Evolutionary conservation across 2,113 vertebrate genomes (phyloP), one percentile per base, ranked within the genome.

Genomic region (Melanostigma gelatinosum): DNA sequence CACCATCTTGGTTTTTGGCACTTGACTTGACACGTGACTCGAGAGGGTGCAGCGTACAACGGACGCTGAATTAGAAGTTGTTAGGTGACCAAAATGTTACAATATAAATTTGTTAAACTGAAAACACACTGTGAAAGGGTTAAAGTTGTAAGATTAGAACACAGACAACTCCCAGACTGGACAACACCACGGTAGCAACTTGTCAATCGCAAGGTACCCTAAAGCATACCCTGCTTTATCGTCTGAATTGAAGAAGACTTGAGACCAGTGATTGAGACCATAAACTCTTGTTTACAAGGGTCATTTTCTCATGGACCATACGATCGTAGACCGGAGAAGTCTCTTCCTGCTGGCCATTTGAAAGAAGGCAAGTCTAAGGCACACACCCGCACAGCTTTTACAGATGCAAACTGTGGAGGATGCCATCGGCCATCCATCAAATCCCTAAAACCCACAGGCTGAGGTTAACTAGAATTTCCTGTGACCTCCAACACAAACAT

Each of bases 361-460:
- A 54, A 54, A 54, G 8, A 54, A 54, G 50, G 7, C 6, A 8
- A 52, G 48, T 52, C 20, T 22, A 52, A 52, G 50, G 50, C 50
- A 52, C 7, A 9, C 13, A 11, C 11, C 7, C 3, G 20, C 2
- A 8, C n/a, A 67, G 9, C 69, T 75, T 64, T 57, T 38, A 34
- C 69, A 82, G 72, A 61, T 83, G 60, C 27, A 72, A 48, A 74
- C 29, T 27, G 64, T 69, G 7, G 4, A 77, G 36, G 65, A 69
- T 50, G 64, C 40, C 67, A 71, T 22, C 73, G 68, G 20, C 48
- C 57, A 24, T 64, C n/a, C 67, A 62, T 58, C 32, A 72, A 75
- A 77, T 74, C 62, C 32, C 29, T 0, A 0, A 60, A 74, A 52
- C 63, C 72, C 42, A 13, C 29, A 75, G 4, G 57, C 64, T 20